Base-by-base conservation (phyloP, 2,888 invertebrate genomes). In the Dermolepida albohirtum region DNA sequence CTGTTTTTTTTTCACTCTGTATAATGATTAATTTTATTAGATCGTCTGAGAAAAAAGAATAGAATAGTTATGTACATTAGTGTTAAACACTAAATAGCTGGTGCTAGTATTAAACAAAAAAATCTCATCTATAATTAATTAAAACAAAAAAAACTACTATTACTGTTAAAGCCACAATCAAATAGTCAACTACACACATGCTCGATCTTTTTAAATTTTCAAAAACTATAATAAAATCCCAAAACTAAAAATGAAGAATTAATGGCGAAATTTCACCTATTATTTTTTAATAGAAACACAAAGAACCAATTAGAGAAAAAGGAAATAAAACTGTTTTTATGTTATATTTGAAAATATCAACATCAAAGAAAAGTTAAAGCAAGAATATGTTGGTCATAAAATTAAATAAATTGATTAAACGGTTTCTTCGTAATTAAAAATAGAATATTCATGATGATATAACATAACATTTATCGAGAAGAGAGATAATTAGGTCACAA, bases 21-120 rank as follows among this genome's bases (percentile, higher is more conserved):
- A 54, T 54, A 40, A 40, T 54, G 34, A 54, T 39, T 54, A 40
- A 54, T 40, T 54, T 40, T 16, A 40, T 54, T 14, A 54, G 16
- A 40, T 51, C 16, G 16, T 54, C 39, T 54, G 40, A 54, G 12
- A 54, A 54, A 14, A 54, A 54, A 22, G 22, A 22, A 8, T 40
- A 54, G 54, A 54, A 54, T 11, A 62, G 29, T 41, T 67, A 67
- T 67, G 27, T 67, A 67, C 66, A 67, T 67, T 67, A 67, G 66
- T 62, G 47, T 40, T 40, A 27, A 49, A 67, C 44, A 62, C 59
- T 59, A 67, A 66, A 54, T 54, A 11, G 66, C 50, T 67, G 66
- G 59, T 62, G 66, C 66, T 59, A 62, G 50, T 59, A 66, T 55
- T 57, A 55, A 66, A 66, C 27, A 62, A 50, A 40, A 47, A 49